Percentiles rank a stretch among this genome's conserved stretches.
These are phyloP conservation scores for Gymnosoma rotundatum DNA, from an alignment of 2,888 invertebrate genomes.

Conservation along the genomic window DNA sequence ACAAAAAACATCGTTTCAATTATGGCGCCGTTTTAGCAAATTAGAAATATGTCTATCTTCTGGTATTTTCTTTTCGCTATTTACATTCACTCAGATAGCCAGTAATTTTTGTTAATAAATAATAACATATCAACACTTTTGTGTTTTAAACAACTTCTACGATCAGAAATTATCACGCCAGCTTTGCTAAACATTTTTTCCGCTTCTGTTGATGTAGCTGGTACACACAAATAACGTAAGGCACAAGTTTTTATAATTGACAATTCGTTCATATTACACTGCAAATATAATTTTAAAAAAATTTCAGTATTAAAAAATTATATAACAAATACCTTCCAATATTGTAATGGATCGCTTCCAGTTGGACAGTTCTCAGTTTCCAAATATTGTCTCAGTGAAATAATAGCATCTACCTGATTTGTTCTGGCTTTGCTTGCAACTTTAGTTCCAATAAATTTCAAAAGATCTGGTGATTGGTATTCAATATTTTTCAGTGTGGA, in stretches of 20 bases:
- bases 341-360: not conserved
- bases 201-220: not conserved
- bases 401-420: constrained; percentile 7
- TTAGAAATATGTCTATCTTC: not conserved
- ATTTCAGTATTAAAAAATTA: not conserved
- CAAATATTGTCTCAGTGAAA: constrained; percentile 1
- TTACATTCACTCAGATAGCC: not conserved
- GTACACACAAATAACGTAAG: not conserved
- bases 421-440: constrained; percentile 15
- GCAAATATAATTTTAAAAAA: not conserved
- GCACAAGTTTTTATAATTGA: not conserved
- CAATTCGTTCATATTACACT: not conserved
- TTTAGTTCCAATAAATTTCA: constrained; percentile 2
- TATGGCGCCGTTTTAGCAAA: not conserved
- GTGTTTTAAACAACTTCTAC: not conserved
- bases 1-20: not conserved
- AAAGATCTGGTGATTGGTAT: not conserved
- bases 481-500: constrained; percentile 2
- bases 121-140: not conserved
- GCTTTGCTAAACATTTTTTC: not conserved
- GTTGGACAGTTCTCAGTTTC: constrained; percentile 3
- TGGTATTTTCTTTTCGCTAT: not conserved
- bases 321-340: not conserved
- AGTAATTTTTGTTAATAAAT: not conserved
- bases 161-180: not conserved